Percentiles rank a stretch among this genome's conserved stretches.
These are phyloP conservation scores for Ataeniobius toweri DNA, from an alignment of 2,797 vertebrate genomes.

Conservation along the genomic window DNA sequence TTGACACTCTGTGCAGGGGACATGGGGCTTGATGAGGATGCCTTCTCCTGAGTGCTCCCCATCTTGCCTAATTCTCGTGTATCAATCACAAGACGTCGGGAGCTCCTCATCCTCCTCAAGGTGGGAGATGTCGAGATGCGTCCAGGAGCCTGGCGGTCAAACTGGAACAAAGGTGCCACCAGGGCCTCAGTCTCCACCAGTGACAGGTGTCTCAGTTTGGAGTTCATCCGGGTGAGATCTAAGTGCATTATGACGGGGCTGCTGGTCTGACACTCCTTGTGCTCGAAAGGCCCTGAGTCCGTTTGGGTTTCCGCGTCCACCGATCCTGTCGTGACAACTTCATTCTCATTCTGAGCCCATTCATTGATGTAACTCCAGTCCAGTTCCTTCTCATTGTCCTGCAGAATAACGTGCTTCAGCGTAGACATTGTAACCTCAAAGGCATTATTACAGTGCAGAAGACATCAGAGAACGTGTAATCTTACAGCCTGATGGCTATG, in stretches of 20 bases:
- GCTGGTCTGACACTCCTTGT: slow-evolving; percentile 80
- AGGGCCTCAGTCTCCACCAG: slow-evolving; percentile 57
- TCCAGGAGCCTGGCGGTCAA: slow-evolving; percentile 83
- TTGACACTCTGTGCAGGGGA: slow-evolving; percentile 55
- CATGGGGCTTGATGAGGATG: slow-evolving; percentile 40
- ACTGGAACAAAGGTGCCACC: slow-evolving; percentile 76
- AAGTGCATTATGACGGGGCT: slow-evolving; percentile 77
- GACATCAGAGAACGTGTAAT: slow-evolving; percentile 52
- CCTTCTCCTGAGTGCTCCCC: slow-evolving; percentile 68
- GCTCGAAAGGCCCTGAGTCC: slow-evolving; percentile 26
- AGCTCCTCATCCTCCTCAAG: slow-evolving; percentile 84
- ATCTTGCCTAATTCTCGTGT: slow-evolving; percentile 53
- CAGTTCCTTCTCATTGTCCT: slow-evolving; percentile 67
- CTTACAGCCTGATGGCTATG: slow-evolving; percentile 31
- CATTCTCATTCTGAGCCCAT: slow-evolving; percentile 72
- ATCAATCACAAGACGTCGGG: slow-evolving; percentile 58
- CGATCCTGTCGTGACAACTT: slow-evolving; percentile 48
- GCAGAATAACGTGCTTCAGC: slow-evolving; percentile 72
- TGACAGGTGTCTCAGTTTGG: slow-evolving; percentile 67
- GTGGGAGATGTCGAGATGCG: slow-evolving; percentile 92
- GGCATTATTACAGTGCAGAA: slow-evolving; percentile 74
- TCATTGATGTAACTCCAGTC: slow-evolving; percentile 76
- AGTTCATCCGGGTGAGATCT: slow-evolving; percentile 71
- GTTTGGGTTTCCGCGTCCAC: slow-evolving; percentile 77
- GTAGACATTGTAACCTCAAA: slow-evolving; percentile 77